phyloP scores from a whole-genome alignment of 1,140 invertebrate species.

The Chironomus tepperi region DNA sequence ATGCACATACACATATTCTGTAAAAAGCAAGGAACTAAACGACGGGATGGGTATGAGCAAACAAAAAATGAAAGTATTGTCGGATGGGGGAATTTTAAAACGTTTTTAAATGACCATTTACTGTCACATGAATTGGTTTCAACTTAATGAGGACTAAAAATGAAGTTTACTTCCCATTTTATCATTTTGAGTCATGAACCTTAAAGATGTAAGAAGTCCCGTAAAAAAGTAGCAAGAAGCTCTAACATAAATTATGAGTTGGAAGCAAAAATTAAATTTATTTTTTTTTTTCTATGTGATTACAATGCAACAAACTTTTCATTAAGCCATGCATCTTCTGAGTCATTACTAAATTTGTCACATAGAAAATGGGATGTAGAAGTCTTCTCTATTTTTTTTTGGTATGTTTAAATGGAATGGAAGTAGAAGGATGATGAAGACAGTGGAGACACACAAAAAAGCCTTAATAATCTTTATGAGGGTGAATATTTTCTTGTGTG shows the following conservation, averaged over 20 bases:
- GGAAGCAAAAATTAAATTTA: not conserved
- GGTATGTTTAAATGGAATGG: too few species aligned
- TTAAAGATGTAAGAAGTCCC: not conserved
- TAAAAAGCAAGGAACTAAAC: too few species aligned
- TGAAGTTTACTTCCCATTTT: too few species aligned
- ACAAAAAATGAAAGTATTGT: too few species aligned
- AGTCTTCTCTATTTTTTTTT: too few species aligned
- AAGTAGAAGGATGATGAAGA: not conserved
- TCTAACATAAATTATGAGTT: not conserved
- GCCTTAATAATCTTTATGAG: not conserved
- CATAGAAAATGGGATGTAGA: not conserved
- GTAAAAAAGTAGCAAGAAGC: not conserved
- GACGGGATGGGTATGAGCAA: too few species aligned
- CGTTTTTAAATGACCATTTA: slow-evolving; percentile 18
- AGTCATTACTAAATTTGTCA: slow-evolving; percentile 8
- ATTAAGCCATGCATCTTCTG: slow-evolving; percentile 1
- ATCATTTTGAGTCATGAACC: not conserved
- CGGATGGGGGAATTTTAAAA: not conserved
- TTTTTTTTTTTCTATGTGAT: not conserved
- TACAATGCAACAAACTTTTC: not conserved
- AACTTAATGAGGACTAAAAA: not conserved
- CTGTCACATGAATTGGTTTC: slow-evolving; percentile 2
- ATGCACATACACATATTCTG: too few species aligned
- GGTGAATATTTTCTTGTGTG: too few species aligned
- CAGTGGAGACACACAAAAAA: not conserved